These are phyloP conservation scores for Nemotelus nigrinus DNA, from an alignment of 2,888 invertebrate genomes.

Conservation along the genomic window DNA sequence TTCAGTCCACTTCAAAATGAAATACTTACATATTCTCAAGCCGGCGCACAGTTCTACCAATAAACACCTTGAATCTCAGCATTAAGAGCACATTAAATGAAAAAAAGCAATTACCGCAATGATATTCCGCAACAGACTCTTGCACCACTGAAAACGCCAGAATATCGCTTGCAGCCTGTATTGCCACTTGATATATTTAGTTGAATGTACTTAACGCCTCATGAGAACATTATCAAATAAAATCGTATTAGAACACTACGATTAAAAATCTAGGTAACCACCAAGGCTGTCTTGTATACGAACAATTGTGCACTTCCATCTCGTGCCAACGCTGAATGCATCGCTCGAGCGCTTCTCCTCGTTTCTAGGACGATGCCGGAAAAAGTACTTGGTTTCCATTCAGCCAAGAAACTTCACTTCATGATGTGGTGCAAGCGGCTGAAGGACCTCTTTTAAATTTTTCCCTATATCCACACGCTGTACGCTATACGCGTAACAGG, in stretches of 20 bases:
- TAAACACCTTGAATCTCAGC: not conserved
- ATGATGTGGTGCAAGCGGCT: conserved; percentile 32
- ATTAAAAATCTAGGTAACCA: not conserved
- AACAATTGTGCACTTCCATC: not conserved
- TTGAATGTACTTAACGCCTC: conserved; percentile 25
- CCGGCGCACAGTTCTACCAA: no score
- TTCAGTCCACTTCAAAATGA: no score
- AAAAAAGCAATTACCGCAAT: conserved; percentile 20
- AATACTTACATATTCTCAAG: no score
- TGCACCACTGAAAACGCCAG: conserved; percentile 6
- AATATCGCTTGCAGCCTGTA: conserved; percentile 16
- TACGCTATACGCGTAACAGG: not conserved
- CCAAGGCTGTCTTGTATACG: not conserved
- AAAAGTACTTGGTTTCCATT: conserved; percentile 36
- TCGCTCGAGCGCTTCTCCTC: conserved; percentile 4
- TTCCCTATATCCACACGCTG: conserved; percentile 28
- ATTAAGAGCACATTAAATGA: conserved; percentile 19
- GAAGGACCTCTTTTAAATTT: conserved; percentile 43
- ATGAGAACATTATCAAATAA: conserved; percentile 29
- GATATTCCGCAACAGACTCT: not conserved
- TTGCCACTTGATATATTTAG: conserved; percentile 36
- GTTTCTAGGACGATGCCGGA: conserved; percentile 35
- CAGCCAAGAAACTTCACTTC: conserved; percentile 45
- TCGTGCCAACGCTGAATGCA: not conserved
- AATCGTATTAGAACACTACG: conserved; percentile 29